A percentile compares a stretch with the other conserved stretches of the same genome.
These are phyloP conservation scores for Cygnus buccinator DNA, from an alignment of 2,113 vertebrate species.

Conservation along the genomic window DNA sequence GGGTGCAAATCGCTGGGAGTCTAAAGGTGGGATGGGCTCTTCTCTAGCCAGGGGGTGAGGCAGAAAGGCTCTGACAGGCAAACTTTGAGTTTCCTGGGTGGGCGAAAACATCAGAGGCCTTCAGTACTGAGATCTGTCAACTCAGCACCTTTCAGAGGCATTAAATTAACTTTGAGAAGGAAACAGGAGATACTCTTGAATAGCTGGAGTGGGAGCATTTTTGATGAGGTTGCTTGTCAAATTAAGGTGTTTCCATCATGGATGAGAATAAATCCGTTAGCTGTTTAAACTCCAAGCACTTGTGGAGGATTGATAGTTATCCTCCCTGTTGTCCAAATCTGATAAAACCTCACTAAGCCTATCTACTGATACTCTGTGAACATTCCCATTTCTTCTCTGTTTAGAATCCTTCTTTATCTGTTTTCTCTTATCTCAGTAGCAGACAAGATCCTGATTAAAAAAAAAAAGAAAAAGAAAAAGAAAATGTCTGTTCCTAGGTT, in stretches of 20 bases:
- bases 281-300: neutral
- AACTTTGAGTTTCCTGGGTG: neutral
- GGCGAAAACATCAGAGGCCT: neutral
- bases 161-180: neutral
- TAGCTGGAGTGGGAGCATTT: neutral
- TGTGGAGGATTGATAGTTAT: conserved; percentile 47
- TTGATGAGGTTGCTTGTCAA: neutral
- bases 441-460: neutral
- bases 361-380: conserved; percentile 41
- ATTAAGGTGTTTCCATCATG: neutral
- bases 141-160: neutral
- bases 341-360: conserved; percentile 61
- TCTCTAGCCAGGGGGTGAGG: neutral
- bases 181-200: neutral
- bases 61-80: neutral
- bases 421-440: conserved; percentile 28
- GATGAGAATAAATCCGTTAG: neutral
- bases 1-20: rapidly evolving
- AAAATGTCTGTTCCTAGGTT: neutral
- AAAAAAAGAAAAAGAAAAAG: neutral
- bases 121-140: neutral
- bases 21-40: neutral
- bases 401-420: neutral
- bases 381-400: conserved; percentile 32
- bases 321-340: conserved; percentile 55